Conservation (phyloP, 2,113 vertebrate species). For the Platysternon megacephalum region DNA sequence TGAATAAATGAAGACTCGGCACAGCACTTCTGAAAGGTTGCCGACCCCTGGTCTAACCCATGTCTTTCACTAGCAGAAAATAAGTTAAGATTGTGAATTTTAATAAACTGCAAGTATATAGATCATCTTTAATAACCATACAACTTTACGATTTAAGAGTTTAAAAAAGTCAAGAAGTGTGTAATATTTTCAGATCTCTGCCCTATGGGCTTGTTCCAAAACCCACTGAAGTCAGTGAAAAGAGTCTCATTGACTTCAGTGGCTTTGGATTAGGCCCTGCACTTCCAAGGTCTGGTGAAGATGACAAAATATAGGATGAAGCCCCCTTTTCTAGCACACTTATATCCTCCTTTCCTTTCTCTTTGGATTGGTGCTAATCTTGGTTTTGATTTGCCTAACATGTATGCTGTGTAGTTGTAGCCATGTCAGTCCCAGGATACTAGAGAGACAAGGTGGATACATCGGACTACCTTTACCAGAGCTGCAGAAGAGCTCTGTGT, state of each 20-base stretch:
- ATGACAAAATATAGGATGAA: conserved; percentile 40
- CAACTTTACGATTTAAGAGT: conserved; percentile 39
- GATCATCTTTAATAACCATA: conserved; percentile 21
- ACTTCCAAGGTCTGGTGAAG: conserved; percentile 4
- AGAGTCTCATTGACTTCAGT: not conserved
- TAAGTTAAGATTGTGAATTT: conserved; percentile 44
- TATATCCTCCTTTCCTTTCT: conserved; percentile 1
- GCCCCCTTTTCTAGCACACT: conserved; percentile 23
- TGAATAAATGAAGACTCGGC: no score
- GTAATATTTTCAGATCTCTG: conserved; percentile 47
- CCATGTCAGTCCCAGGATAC: not conserved
- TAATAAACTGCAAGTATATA: conserved; percentile 51
- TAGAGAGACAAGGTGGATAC: not conserved
- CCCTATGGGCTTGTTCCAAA: not conserved
- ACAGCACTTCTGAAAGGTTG: no score
- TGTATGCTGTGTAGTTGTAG: not conserved
- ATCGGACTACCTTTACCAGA: not conserved
- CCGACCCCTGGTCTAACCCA: conserved; percentile 67
- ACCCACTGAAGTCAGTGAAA: not conserved
- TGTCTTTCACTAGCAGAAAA: conserved; percentile 64
- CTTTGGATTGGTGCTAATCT: not conserved
- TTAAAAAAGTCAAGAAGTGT: conserved; percentile 38
- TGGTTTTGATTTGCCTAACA: not conserved
- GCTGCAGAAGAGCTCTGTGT: not conserved
- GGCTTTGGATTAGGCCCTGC: not conserved